These are phyloP conservation scores for Tapirus indicus DNA, from an alignment of 2,797 vertebrate genomes.

Conservation along the genomic window DNA sequence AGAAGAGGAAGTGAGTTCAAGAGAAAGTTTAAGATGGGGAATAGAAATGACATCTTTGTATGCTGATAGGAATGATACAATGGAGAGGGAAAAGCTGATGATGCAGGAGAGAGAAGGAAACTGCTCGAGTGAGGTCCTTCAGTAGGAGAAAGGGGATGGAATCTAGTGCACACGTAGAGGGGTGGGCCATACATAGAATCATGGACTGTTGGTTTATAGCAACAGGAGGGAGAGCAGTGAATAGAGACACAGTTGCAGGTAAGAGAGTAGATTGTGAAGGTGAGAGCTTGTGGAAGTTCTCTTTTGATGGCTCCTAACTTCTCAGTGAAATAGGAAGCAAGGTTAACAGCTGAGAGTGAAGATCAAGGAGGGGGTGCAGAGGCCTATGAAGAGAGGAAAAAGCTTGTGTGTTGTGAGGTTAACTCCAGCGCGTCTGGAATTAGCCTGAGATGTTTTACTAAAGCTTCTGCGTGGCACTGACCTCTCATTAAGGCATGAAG, in stretches of 20 bases:
- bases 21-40: neutral
- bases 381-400: conserved; percentile 14
- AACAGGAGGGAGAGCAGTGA: neutral
- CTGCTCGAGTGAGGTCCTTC: neutral
- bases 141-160: neutral
- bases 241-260: neutral
- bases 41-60: neutral
- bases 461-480: neutral
- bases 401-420: neutral
- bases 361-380: neutral
- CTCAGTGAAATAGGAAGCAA: neutral
- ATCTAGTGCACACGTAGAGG: neutral
- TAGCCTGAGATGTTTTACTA: neutral
- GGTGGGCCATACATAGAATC: neutral
- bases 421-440: conserved; percentile 27
- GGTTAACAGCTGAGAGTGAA: neutral
- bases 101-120: neutral
- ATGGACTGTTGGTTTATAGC: neutral
- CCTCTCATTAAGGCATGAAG: neutral
- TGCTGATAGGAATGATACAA: neutral
- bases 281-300: neutral
- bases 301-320: neutral
- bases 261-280: neutral
- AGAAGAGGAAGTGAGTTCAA: neutral
- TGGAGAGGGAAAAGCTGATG: neutral